Evolutionary conservation across 2,113 vertebrate genomes (phyloP), one percentile per base, ranked within the genome.

Genomic region (Aramus guarauna): DNA sequence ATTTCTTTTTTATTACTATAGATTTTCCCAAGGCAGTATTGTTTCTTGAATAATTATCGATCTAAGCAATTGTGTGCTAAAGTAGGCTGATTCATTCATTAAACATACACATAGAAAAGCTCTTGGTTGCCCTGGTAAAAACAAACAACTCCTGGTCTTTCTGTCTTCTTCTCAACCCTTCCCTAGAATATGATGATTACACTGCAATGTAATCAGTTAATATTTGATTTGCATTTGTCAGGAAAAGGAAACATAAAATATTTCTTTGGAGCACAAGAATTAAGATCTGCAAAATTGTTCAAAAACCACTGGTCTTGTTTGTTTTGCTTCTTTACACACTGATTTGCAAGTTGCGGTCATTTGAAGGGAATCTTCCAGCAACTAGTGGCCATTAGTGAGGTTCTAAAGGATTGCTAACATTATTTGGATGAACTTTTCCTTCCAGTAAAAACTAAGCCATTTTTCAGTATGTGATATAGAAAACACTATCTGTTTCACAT

Each of bases 11-110:
- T 93, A 89, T 92, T 91, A 78, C 55, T 82, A 91, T 32, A 76
- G 91, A 92, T 96, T 95, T 94, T 96, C 93, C 86, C 69, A 97
- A 97, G 94, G 96, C 91, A 95, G 91, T 88, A 82, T 85, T 98
- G 73, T 97, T 97, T 96, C 94, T 88, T 96, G 91, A 97, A 98
- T 97, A 97, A 97, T 96, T 95, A 95, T 96, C 23, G 8, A 92
- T 96, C 95, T 96, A 96, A 80, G 86, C 95, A 97, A 95, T 96
- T 93, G 87, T 94, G 96, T 96, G 89, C 79, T 94, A 91, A 96
- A 97, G 85, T 75, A 84, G 55, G 64, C 90, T 76, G 89, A 96
- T 93, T 93, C 90, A 91, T 95, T 89, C 84, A 66, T 95, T 96
- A 96, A 97, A 96, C 48, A 90, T 43, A 95, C 76, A 81, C 34